Evolutionary conservation across 2,113 vertebrate species (phyloP).

Genomic region (Calyptomena viridis): DNA sequence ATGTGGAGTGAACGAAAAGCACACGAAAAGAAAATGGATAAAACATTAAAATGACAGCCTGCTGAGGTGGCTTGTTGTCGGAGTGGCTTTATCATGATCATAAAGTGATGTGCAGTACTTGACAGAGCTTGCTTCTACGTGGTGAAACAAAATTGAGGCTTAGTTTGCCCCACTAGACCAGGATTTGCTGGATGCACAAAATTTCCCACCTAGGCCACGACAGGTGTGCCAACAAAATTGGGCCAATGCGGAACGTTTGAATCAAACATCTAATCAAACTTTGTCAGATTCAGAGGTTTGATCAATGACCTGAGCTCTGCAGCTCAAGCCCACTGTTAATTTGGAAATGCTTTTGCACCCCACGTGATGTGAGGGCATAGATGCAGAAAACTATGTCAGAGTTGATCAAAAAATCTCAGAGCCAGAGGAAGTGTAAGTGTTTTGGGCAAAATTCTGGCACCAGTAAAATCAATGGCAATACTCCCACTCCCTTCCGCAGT

Average conservation of each 20-base stretch:
- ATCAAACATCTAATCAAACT: background rate
- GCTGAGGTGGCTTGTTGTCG: constrained; percentile 51
- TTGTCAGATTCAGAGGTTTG: background rate
- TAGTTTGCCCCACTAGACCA: background rate
- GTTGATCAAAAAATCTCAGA: background rate
- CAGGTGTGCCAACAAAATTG: constrained; percentile 12
- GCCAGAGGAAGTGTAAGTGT: background rate
- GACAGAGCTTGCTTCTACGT: background rate
- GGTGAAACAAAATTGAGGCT: background rate
- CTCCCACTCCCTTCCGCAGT: background rate
- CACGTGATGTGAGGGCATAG: background rate
- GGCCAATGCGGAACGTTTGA: background rate
- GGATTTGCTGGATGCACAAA: constrained; percentile 10
- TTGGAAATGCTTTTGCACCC: background rate
- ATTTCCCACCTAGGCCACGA: background rate
- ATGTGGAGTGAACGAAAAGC: constrained; percentile 48
- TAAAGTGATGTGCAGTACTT: background rate
- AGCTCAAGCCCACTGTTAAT: background rate
- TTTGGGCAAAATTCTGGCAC: constrained; percentile 21
- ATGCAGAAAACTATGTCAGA: background rate
- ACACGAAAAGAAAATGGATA: background rate
- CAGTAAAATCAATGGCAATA: background rate
- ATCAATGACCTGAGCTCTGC: background rate
- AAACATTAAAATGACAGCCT: constrained; percentile 58
- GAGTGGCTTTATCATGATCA: background rate